Evolutionary conservation across 2,113 vertebrate genomes (phyloP).

Genomic region (Craseonycteris thonglongyai): DNA sequence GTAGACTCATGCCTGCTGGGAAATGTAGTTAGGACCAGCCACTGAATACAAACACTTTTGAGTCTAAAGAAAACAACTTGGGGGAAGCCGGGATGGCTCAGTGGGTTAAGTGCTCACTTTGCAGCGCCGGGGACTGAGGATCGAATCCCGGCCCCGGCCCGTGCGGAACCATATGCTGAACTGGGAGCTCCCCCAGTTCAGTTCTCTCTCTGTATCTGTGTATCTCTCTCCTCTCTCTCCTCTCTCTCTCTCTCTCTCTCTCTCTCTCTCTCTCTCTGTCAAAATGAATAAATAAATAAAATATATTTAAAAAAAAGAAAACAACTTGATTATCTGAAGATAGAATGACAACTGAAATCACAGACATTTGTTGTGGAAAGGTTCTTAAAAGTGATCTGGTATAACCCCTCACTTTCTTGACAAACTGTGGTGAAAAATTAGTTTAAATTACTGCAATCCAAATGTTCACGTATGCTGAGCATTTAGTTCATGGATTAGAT

Average conservation of each 20-base stretch:
- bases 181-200: too few relatives aligned
- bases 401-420: neutral
- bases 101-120: too few relatives aligned
- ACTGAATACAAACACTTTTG: neutral
- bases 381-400: neutral
- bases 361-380: neutral
- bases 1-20: neutral
- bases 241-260: too few relatives aligned
- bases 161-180: too few relatives aligned
- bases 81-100: too few relatives aligned
- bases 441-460: neutral
- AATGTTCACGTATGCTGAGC: neutral
- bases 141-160: too few relatives aligned
- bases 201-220: too few relatives aligned
- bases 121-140: too few relatives aligned
- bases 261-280: too few relatives aligned
- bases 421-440: neutral
- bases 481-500: neutral
- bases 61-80: neutral
- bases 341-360: constrained; percentile 8
- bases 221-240: too few relatives aligned
- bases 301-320: too few relatives aligned
- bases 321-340: neutral
- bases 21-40: neutral
- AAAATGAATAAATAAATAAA: too few relatives aligned